These are phyloP conservation scores for Ceratina calcarata DNA, from an alignment of 1,140 invertebrate species.

Conservation along the genomic window DNA sequence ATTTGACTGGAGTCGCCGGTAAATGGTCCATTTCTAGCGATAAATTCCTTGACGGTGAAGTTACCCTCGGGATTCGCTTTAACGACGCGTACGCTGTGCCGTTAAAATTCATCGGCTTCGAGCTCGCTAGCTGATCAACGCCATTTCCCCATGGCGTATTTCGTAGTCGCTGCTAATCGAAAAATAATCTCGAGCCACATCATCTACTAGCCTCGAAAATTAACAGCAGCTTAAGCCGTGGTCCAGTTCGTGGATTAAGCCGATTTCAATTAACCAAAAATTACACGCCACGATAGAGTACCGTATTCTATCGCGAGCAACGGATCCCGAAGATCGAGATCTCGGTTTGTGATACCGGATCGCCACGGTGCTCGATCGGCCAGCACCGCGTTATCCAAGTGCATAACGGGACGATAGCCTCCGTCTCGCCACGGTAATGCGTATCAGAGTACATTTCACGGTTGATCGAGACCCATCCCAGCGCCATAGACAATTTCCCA, in stretches of 20 bases:
- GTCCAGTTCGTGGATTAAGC: not conserved
- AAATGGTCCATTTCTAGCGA: slow-evolving; percentile 44
- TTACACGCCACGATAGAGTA: not conserved
- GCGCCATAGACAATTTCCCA: slow-evolving; percentile 74
- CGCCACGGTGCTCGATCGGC: slow-evolving; percentile 1
- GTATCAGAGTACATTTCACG: slow-evolving; percentile 76
- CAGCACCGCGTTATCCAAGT: slow-evolving; percentile 7
- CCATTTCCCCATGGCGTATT: too few species aligned
- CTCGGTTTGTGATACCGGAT: not conserved
- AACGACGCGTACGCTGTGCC: not conserved
- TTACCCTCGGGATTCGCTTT: slow-evolving; percentile 24
- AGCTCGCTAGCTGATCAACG: not conserved
- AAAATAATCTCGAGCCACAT: not conserved
- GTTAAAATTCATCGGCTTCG: slow-evolving; percentile 12
- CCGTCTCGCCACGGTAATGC: slow-evolving; percentile 60
- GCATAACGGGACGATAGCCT: slow-evolving; percentile 37
- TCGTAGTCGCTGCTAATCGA: not conserved
- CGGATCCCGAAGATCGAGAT: slow-evolving; percentile 6
- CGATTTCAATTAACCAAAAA: slow-evolving; percentile 33
- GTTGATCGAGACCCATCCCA: slow-evolving; percentile 67
- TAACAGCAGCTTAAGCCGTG: not conserved
- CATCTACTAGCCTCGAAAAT: slow-evolving; percentile 7
- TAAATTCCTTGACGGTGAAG: slow-evolving; percentile 44
- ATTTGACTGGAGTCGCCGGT: slow-evolving; percentile 36
- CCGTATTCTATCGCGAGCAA: not conserved